A percentile compares a stretch with the other conserved stretches of the same genome.
These are phyloP conservation scores for Sebastes ruberrimus DNA, from an alignment of 2,797 vertebrate species.

Conservation along the genomic window DNA sequence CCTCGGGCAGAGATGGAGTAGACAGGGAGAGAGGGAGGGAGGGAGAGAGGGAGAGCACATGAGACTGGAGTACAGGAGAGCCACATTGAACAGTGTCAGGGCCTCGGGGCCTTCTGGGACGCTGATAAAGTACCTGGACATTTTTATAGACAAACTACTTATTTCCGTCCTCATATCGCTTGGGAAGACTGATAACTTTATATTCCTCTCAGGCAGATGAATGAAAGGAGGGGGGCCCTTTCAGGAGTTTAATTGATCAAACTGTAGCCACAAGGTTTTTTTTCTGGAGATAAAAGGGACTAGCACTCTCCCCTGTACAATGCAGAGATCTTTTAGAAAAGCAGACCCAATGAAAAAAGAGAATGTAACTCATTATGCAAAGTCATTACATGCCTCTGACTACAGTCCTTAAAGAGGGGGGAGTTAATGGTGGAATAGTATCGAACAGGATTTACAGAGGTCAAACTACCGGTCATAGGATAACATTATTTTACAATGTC, in stretches of 20 bases:
- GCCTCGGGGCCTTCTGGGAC: slow-evolving; percentile 79
- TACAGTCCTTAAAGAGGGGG: slow-evolving; percentile 69
- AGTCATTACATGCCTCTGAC: slow-evolving; percentile 79
- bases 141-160: slow-evolving; percentile 90
- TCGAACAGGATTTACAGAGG: slow-evolving; percentile 74
- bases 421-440: slow-evolving; percentile 72
- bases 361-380: slow-evolving; percentile 85
- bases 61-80: slow-evolving; percentile 58
- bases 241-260: slow-evolving; percentile 89
- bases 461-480: slow-evolving; percentile 69
- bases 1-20: slow-evolving; percentile 71
- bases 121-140: slow-evolving; percentile 87
- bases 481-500: slow-evolving; percentile 61
- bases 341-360: slow-evolving; percentile 73
- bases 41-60: slow-evolving; percentile 28
- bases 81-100: slow-evolving; percentile 79
- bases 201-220: slow-evolving; percentile 82
- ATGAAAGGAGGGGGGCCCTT: slow-evolving; percentile 76
- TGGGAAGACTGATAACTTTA: slow-evolving; percentile 87
- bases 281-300: slow-evolving; percentile 82
- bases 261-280: slow-evolving; percentile 79
- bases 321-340: slow-evolving; percentile 82
- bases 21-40: slow-evolving; percentile 40
- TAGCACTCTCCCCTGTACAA: slow-evolving; percentile 79
- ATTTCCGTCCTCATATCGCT: slow-evolving; percentile 84